Evolutionary conservation across 2,888 invertebrate genomes (phyloP).

Genomic region (Xanthia icteritia): DNA sequence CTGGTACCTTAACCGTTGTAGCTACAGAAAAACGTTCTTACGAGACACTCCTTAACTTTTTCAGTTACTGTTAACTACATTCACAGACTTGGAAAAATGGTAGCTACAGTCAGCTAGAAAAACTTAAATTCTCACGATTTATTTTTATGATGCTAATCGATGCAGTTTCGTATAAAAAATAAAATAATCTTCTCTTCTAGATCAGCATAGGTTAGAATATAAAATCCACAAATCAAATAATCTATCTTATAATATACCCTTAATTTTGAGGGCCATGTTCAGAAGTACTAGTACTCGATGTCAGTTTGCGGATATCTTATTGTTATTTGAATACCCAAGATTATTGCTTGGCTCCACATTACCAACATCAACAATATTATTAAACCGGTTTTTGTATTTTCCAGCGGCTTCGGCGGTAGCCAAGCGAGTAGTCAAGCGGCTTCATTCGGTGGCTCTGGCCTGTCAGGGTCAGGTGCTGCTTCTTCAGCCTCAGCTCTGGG

Average conservation of each 20-base stretch:
- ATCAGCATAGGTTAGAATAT: too few relatives aligned
- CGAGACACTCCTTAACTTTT: too few relatives aligned
- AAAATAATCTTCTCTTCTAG: too few relatives aligned
- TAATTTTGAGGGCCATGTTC: too few relatives aligned
- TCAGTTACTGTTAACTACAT: background rate
- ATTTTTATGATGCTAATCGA: background rate
- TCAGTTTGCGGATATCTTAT: background rate
- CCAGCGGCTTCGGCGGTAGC: constrained; percentile 86
- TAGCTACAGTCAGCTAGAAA: background rate
- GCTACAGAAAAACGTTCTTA: too few relatives aligned
- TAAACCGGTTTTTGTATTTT: constrained; percentile 10
- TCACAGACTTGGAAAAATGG: background rate
- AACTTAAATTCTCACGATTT: background rate
- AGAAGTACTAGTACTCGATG: background rate
- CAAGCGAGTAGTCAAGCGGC: constrained; percentile 88
- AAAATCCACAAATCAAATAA: too few relatives aligned
- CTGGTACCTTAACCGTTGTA: too few relatives aligned
- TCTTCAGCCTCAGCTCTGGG: constrained; percentile 81
- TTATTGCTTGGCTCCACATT: too few relatives aligned
- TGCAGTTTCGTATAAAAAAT: background rate
- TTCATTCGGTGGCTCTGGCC: constrained; percentile 80
- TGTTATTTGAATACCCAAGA: background rate
- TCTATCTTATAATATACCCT: too few relatives aligned
- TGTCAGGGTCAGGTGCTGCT: constrained; percentile 79
- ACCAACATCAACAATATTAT: background rate